phyloP scores from a whole-genome alignment of 2,113 vertebrate genomes.

The Phalacrocorax aristotelis region DNA sequence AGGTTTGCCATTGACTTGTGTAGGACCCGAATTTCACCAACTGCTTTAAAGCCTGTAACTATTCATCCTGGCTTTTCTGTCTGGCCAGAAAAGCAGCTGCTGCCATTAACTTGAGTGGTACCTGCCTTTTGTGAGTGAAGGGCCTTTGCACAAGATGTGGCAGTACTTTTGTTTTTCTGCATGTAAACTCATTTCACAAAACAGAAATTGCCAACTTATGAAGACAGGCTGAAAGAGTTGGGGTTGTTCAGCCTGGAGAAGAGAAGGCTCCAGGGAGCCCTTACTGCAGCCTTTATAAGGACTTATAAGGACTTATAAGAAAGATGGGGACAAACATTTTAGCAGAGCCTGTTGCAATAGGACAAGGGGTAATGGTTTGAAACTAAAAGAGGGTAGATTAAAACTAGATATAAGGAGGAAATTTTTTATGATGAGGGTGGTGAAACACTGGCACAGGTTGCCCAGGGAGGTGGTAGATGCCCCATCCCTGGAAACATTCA shows the following conservation, averaged over 20 bases:
- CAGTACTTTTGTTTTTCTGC: background rate
- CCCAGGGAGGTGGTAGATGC: background rate
- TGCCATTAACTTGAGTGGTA: background rate
- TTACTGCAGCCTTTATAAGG: background rate
- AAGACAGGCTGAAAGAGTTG: background rate
- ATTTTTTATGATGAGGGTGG: background rate
- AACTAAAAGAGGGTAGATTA: background rate
- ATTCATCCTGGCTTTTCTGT: background rate
- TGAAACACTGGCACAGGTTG: background rate
- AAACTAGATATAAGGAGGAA: background rate
- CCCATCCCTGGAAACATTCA: background rate
- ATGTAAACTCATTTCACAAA: background rate
- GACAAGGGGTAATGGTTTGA: background rate
- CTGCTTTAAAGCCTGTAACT: background rate
- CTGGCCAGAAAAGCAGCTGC: background rate
- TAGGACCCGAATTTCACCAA: background rate
- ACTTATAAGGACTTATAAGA: background rate
- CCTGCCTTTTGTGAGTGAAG: background rate
- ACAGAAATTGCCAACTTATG: background rate
- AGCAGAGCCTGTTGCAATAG: background rate
- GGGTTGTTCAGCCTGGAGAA: background rate
- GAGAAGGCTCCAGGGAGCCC: background rate
- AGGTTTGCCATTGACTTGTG: background rate
- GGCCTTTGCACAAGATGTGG: background rate
- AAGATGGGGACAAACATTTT: background rate